These are phyloP conservation scores for Ptychochromis oligacanthus DNA, from an alignment of 2,113 vertebrate genomes.

Conservation along the genomic window DNA sequence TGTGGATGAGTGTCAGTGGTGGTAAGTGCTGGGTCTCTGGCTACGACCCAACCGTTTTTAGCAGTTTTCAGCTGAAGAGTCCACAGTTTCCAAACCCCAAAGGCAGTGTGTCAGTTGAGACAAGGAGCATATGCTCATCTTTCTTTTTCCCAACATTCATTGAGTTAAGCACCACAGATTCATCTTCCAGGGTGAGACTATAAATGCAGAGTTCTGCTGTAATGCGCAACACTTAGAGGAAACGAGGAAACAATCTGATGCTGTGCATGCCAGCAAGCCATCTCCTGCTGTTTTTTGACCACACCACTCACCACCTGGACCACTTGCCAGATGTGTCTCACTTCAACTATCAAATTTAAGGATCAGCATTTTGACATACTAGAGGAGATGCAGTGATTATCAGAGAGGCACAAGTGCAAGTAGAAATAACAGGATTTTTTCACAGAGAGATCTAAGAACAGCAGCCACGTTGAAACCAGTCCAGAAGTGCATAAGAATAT, in stretches of 20 bases:
- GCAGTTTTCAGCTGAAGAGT: not conserved
- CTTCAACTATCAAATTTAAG: too few relatives aligned
- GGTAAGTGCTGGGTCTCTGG: not conserved
- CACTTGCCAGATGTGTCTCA: not conserved
- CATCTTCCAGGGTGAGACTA: not conserved
- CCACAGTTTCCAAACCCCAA: not conserved
- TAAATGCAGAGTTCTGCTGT: not conserved
- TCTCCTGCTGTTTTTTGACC: not conserved
- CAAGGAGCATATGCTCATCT: not conserved
- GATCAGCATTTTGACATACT: not conserved
- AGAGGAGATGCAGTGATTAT: not conserved
- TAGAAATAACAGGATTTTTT: rapidly evolving
- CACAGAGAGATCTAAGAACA: not conserved
- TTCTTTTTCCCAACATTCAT: not conserved
- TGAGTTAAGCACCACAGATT: not conserved
- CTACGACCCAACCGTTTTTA: not conserved
- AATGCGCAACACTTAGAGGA: not conserved
- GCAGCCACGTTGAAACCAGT: not conserved
- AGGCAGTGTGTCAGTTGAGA: not conserved
- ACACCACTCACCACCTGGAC: not conserved
- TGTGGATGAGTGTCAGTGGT: not conserved
- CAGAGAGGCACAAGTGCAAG: not conserved
- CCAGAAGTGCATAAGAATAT: rapidly evolving
- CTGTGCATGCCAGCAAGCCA: not conserved
- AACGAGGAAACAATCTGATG: not conserved